phyloP scores from a whole-genome alignment of 2,888 invertebrate species.

The Macaria liturata region DNA sequence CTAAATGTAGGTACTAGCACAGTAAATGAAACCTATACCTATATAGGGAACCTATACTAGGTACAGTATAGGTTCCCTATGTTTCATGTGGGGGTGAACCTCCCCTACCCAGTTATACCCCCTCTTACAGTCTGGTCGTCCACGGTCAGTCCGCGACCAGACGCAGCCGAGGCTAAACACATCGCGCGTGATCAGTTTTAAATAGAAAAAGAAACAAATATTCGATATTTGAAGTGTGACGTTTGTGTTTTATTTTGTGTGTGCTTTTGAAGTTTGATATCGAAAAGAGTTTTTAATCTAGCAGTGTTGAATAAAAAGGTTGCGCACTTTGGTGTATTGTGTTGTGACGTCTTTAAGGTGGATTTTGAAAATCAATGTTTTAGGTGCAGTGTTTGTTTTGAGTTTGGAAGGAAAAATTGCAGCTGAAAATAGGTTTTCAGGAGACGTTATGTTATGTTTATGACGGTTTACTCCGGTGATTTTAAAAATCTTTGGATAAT shows the following conservation, averaged over 20 bases:
- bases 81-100: conserved; percentile 50
- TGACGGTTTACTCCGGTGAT: too few relatives aligned
- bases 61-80: conserved; percentile 34
- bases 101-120: conserved; percentile 35
- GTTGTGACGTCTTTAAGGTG: neutral
- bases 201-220: conserved; percentile 37
- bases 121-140: conserved; percentile 22
- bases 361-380: neutral
- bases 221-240: conserved; percentile 37
- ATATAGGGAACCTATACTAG: conserved; percentile 34
- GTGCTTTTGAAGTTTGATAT: conserved; percentile 19
- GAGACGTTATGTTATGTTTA: too few relatives aligned
- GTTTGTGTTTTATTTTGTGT: conserved; percentile 8
- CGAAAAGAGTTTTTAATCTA: conserved; percentile 1
- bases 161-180: conserved; percentile 45
- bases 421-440: neutral
- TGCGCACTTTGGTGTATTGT: neutral
- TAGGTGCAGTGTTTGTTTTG: neutral
- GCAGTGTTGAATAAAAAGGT: neutral
- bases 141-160: conserved; percentile 47
- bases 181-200: conserved; percentile 29
- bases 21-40: neutral
- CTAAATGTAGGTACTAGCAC: conserved; percentile 9
- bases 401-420: conserved; percentile 15
- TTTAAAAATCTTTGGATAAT: too few relatives aligned